Base-by-base conservation (phyloP, 2,797 vertebrate species). In the Prionace glauca region DNA sequence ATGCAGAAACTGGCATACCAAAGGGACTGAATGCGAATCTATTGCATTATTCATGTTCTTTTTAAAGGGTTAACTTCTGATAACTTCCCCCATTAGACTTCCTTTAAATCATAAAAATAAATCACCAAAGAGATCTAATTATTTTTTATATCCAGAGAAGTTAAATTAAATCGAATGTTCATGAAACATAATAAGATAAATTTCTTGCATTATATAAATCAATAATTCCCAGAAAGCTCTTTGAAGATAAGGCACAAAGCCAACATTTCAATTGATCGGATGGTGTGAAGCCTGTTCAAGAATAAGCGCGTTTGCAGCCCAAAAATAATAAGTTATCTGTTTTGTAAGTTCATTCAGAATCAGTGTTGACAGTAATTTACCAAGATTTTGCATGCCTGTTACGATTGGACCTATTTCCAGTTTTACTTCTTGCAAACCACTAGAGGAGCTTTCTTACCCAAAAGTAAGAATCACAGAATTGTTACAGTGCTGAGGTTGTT, bases 81-180 rank as follows among this genome's bases (percentile, higher is more conserved):
- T 72, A 95, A 56, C 93, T 10, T 95, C 26, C 29, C 32, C 14
- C 29, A 72, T 95, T 95, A 56, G 2, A 7, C 26, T 77, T 5
- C 45, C 5, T 72, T 95, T 50, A 74, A 95, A 60, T 77, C 71
- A 50, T 45, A n/a, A 26, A 74, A 95, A 97, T 97, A 97, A 97
- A 98, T 98, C 97, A 97, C 96, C 95, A 95, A 67, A 86, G 96
- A 97, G 97, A 97, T 97, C 97, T 96, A 97, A 96, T 96, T 97
- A 97, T 97, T 97, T 97, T 97, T 96, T 96, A 96, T 96, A 96
- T 95, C 96, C 95, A 95, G 94, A 96, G 96, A 96, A 95, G 97
- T 96, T 97, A 97, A 97, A 97, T 97, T 96, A 97, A 97, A 97
- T 96, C 96, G 96, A 97, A 97, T 97, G 97, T 96, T 96, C 97